phyloP scores from a whole-genome alignment of 1,140 invertebrate species.

The Luehdorfia chinensis region DNA sequence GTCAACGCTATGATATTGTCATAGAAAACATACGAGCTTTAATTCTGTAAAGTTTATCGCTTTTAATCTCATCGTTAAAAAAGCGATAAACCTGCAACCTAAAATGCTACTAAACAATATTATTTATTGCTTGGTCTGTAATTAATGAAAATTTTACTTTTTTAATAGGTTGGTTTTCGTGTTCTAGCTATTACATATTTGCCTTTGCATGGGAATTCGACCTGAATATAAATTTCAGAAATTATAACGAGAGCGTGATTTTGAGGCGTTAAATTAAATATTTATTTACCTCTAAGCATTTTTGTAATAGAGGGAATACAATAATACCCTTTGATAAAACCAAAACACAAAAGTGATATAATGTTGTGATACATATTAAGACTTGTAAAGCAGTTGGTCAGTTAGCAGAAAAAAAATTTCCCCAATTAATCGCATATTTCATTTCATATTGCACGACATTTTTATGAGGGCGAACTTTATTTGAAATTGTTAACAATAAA shows the following conservation, averaged over 20 bases:
- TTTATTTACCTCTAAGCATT: no score
- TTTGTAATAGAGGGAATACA: no score
- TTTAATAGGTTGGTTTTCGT: slow-evolving; percentile 4
- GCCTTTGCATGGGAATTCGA: slow-evolving; percentile 2
- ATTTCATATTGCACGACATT: no score
- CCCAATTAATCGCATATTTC: no score
- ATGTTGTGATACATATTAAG: no score
- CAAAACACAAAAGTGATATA: no score
- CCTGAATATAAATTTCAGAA: slow-evolving; percentile 1
- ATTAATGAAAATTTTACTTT: slow-evolving; percentile 9
- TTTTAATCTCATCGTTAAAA: neutral
- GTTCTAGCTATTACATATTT: neutral
- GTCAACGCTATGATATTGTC: slow-evolving; percentile 30
- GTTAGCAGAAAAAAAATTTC: no score
- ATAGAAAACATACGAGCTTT: slow-evolving; percentile 15
- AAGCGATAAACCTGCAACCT: neutral
- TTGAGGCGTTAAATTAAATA: slow-evolving; percentile 4
- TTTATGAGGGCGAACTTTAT: no score
- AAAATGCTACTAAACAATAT: neutral
- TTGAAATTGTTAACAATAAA: no score
- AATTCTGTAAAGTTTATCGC: neutral
- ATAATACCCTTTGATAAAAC: neutral
- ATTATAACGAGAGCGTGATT: slow-evolving; percentile 14
- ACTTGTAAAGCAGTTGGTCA: no score
- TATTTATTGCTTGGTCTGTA: no score